Base-by-base conservation (phyloP, 2,797 vertebrate species). In the Rhynchonycteris naso region DNA sequence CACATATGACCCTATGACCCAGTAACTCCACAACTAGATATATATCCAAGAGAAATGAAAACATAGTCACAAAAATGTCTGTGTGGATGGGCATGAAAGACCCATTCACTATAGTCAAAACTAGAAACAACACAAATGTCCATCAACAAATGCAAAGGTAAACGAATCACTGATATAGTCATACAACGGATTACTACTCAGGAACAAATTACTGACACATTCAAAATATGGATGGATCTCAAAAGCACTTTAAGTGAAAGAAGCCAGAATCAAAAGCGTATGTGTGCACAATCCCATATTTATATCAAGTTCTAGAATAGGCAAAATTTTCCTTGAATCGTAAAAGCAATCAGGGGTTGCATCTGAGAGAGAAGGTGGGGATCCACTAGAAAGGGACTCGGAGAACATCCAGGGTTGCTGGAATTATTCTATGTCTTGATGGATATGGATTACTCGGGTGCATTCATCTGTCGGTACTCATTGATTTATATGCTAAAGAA, bases 31-130 rank as follows among this genome's bases (percentile, higher is more conserved):
- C 24, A 47, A 9, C 26, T 61, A 66, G 30, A 59, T 82, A 69
- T 78, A 66, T 83, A 79, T 24, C 58, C 28, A 79, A 78, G 28
- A n/a, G 59, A 94, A 91, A 94, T 24, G 7, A 93, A 84, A 93
- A 81, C 26, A 82, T 4, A 21, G 13, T 56, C 61, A 84, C 66
- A 61, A 76, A 88, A 81, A 69, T 56, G 54, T 79, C 28, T 72
- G 38, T 35, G 35, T 65, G 33, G 56, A 38, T 94, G 14, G 56
- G 58, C 54, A 87, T 28, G 28, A 52, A 82, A 92, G 28, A 3
- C 11, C 43, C 52, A 47, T 90, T 96, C 28, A 22, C 63, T 78
- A 72, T 4, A 91, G 50, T 21, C 33, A 63, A 78, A 92, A 68
- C 35, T 61, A 95, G 66, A 95, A 93, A 75, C 19, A 78, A 56